Evolutionary conservation across 2,888 invertebrate genomes (phyloP).

Genomic region (Acleris holmiana): DNA sequence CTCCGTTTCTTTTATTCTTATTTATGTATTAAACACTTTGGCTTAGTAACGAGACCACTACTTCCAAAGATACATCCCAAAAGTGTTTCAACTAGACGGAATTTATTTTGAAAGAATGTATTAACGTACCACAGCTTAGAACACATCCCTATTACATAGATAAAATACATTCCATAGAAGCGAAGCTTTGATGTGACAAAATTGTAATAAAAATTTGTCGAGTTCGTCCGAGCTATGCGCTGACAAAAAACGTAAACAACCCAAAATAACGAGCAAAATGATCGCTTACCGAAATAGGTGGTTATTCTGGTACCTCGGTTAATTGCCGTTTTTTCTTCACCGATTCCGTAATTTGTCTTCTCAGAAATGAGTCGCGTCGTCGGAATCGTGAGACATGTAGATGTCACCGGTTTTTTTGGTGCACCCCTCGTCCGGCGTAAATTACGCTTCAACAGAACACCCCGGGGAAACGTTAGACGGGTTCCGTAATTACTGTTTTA

Average conservation of each 20-base stretch:
- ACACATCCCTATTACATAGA: slow-evolving; percentile 27
- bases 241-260: slow-evolving; percentile 69
- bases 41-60: too few relatives aligned
- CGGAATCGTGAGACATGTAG: slow-evolving; percentile 80
- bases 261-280: slow-evolving; percentile 74
- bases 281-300: slow-evolving; percentile 71
- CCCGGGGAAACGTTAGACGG: slow-evolving; percentile 80
- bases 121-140: not conserved
- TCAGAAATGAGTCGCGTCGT: slow-evolving; percentile 83
- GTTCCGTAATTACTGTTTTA: slow-evolving; percentile 80
- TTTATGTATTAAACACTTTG: too few relatives aligned
- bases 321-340: slow-evolving; percentile 81
- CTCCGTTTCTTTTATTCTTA: too few relatives aligned
- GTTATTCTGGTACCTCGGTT: slow-evolving; percentile 74
- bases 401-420: slow-evolving; percentile 60
- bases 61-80: too few relatives aligned
- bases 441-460: slow-evolving; percentile 80
- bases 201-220: slow-evolving; percentile 58
- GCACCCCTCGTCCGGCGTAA: slow-evolving; percentile 67
- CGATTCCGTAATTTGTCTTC: slow-evolving; percentile 83
- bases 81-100: too few relatives aligned
- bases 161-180: slow-evolving; percentile 8
- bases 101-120: not conserved
- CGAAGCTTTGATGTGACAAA: slow-evolving; percentile 41
- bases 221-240: slow-evolving; percentile 51